A percentile compares a stretch with the other conserved stretches of the same genome.
These are phyloP conservation scores for Drosophila longiperda DNA, from an alignment of 2,888 invertebrate genomes.

Conservation along the genomic window DNA sequence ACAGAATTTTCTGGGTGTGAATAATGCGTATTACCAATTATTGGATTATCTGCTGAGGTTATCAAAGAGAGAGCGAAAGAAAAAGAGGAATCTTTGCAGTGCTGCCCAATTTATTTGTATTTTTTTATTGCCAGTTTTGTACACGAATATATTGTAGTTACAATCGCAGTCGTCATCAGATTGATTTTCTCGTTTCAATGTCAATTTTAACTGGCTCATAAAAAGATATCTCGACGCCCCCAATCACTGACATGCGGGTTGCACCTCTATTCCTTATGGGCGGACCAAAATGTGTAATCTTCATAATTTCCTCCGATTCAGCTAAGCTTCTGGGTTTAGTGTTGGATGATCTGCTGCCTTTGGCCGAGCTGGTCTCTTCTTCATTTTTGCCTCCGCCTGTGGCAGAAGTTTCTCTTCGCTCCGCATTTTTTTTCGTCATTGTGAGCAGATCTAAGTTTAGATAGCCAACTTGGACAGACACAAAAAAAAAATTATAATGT, in stretches of 20 bases:
- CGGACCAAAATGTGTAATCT: background rate
- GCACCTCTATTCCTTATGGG: background rate
- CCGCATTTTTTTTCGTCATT: background rate
- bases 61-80: background rate
- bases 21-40: conserved; percentile 62
- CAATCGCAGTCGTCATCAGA: background rate
- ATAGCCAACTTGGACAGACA: background rate
- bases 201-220: conserved; percentile 7
- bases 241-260: background rate
- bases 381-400: background rate
- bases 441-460: background rate
- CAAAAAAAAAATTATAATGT: background rate
- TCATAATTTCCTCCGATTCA: background rate
- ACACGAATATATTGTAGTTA: background rate
- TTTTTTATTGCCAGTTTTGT: background rate
- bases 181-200: background rate
- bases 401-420: background rate
- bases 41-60: conserved; percentile 47
- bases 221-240: background rate
- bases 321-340: background rate
- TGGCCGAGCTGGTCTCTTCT: background rate
- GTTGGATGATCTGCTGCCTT: background rate
- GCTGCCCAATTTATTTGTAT: conserved; percentile 12
- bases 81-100: conserved; percentile 5
- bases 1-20: conserved; percentile 38